phyloP scores from a whole-genome alignment of 2,113 vertebrate genomes.

The Ancistrus triradiatus region DNA sequence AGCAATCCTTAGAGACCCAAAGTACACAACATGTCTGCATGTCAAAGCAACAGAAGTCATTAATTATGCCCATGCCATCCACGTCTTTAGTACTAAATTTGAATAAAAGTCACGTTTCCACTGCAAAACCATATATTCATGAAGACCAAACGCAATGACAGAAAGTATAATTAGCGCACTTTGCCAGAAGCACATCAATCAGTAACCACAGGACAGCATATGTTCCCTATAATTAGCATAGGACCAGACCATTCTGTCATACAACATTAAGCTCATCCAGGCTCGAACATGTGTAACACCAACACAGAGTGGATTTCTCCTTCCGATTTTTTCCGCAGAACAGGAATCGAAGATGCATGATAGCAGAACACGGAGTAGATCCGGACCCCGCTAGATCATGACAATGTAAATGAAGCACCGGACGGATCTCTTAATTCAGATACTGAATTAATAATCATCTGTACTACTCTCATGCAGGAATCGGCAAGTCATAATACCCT shows the following conservation, averaged over 20 bases:
- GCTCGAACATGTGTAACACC: not conserved
- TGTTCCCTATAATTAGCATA: constrained; percentile 55
- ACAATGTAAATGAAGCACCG: constrained; percentile 47
- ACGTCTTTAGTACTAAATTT: no score
- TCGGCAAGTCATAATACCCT: constrained; percentile 72
- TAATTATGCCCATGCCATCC: no score
- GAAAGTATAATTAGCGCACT: constrained; percentile 26
- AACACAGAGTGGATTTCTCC: constrained; percentile 13
- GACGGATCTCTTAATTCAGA: constrained; percentile 58
- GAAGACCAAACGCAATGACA: not conserved
- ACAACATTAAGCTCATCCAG: constrained; percentile 37
- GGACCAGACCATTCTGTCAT: constrained; percentile 40
- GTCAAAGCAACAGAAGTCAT: no score
- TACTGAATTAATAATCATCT: constrained; percentile 71
- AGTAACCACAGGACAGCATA: constrained; percentile 38
- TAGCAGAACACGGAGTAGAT: constrained; percentile 37
- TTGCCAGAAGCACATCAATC: constrained; percentile 33
- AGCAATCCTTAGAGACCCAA: no score
- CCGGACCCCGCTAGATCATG: constrained; percentile 33
- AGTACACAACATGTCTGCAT: no score
- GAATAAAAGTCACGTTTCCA: not conserved
- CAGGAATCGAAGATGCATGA: constrained; percentile 14
- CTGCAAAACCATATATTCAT: no score
- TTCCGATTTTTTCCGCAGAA: constrained; percentile 16
- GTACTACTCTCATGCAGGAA: constrained; percentile 56